Conservation (phyloP, 1,140 invertebrate species). For the Dendrolimus kikuchii region DNA sequence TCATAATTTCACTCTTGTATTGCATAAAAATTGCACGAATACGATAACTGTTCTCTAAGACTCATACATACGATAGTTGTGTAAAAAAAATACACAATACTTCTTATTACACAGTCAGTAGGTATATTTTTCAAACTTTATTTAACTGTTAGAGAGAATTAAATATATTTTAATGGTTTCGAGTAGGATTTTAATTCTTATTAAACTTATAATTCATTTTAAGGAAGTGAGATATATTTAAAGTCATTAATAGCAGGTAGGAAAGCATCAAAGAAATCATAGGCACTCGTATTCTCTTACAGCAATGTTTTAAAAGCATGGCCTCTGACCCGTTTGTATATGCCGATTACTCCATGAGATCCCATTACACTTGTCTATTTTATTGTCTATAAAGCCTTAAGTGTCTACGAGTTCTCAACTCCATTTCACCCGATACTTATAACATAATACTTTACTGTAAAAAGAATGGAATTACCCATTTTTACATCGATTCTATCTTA, state of each 20-base stretch:
- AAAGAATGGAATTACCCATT: conserved; percentile 18
- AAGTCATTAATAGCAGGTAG: no score
- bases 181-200: background rate
- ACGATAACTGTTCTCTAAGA: no score
- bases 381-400: conserved; percentile 52
- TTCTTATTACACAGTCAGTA: no score
- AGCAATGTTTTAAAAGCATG: conserved; percentile 27
- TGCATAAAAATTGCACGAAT: no score
- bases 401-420: conserved; percentile 37
- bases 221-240: no score
- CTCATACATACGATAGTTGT: no score
- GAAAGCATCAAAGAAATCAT: no score
- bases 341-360: conserved; percentile 34
- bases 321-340: conserved; percentile 43
- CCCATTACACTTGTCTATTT: conserved; percentile 53
- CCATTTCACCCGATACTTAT: conserved; percentile 18
- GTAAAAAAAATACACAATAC: no score
- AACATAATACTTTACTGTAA: conserved; percentile 19
- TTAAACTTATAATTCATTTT: background rate
- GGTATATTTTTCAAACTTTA: no score
- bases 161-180: no score
- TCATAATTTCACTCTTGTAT: no score
- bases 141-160: no score
- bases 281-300: conserved; percentile 12
- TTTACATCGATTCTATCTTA: conserved; percentile 21